These are phyloP conservation scores for Bemisia tabaci DNA, from an alignment of 1,140 invertebrate genomes.

Conservation along the genomic window DNA sequence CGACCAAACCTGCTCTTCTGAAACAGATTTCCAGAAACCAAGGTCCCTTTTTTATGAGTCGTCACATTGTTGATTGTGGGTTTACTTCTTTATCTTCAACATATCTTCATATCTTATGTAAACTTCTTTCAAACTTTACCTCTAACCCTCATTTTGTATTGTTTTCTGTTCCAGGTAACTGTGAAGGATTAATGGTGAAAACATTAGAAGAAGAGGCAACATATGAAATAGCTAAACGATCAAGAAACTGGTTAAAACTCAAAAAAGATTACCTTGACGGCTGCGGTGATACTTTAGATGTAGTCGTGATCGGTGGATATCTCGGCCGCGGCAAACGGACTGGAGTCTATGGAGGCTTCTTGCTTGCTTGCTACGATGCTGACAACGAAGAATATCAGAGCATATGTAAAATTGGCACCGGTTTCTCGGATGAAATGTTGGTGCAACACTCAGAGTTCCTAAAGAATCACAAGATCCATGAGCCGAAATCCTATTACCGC, in stretches of 20 bases:
- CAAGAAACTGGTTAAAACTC: conserved; percentile 93
- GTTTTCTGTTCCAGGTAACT: conserved; percentile 51
- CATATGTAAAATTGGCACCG: conserved; percentile 92
- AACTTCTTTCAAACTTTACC: too few relatives aligned
- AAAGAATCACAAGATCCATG: conserved; percentile 55
- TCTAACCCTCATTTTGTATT: too few relatives aligned
- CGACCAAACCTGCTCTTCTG: too few relatives aligned
- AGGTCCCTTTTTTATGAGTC: too few relatives aligned
- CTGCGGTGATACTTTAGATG: conserved; percentile 83
- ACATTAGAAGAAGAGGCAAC: conserved; percentile 82
- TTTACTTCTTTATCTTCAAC: too few relatives aligned
- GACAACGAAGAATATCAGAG: conserved; percentile 88
- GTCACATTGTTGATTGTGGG: too few relatives aligned
- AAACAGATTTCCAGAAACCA: too few relatives aligned
- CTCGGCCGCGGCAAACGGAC: conserved; percentile 87
- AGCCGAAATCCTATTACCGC: conserved; percentile 74
- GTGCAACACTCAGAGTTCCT: conserved; percentile 62
- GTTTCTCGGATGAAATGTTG: conserved; percentile 88
- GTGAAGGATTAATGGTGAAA: conserved; percentile 99
- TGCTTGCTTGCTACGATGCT: conserved; percentile 91
- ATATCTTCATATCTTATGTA: too few relatives aligned
- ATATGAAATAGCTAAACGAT: conserved; percentile 96
- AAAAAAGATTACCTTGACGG: conserved; percentile 98
- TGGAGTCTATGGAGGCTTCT: conserved; percentile 88
- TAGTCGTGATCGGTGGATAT: conserved; percentile 94